Percentiles rank a stretch among this genome's conserved stretches.
These are phyloP conservation scores for Cyanoderma ruficeps DNA, from an alignment of 2,113 vertebrate genomes.

Conservation along the genomic window DNA sequence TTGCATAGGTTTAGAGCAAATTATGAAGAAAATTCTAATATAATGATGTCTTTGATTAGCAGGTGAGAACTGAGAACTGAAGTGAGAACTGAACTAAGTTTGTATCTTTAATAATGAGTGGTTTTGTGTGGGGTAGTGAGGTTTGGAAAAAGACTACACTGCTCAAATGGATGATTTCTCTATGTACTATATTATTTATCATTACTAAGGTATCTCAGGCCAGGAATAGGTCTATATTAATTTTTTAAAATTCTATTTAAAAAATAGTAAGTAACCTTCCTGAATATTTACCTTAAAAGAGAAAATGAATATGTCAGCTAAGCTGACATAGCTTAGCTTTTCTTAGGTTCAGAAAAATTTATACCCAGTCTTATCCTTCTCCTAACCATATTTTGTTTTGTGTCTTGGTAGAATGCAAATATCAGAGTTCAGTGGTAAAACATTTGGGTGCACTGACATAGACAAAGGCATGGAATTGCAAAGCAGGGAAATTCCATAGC, in stretches of 20 bases:
- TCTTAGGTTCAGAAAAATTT: neutral
- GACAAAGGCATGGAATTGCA: neutral
- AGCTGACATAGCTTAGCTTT: neutral
- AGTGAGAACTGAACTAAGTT: neutral
- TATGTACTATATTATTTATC: neutral
- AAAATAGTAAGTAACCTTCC: neutral
- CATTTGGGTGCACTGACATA: neutral
- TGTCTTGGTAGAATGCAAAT: neutral
- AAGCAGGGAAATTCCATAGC: neutral
- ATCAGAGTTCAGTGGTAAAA: neutral
- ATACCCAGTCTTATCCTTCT: neutral
- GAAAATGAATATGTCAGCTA: neutral
- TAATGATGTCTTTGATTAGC: neutral
- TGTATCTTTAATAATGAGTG: neutral
- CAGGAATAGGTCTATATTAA: neutral
- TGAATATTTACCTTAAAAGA: neutral
- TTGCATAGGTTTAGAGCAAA: neutral
- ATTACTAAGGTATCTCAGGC: neutral
- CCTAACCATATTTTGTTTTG: neutral
- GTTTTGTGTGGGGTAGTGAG: neutral
- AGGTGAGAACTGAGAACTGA: neutral
- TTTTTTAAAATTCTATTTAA: neutral
- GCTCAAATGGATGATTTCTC: neutral
- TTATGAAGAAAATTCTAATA: neutral
- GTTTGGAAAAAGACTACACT: neutral